Evolutionary conservation across 2,888 invertebrate species (phyloP), one percentile per base, ranked within the genome.

Genomic region (Sthenelais limicola): DNA sequence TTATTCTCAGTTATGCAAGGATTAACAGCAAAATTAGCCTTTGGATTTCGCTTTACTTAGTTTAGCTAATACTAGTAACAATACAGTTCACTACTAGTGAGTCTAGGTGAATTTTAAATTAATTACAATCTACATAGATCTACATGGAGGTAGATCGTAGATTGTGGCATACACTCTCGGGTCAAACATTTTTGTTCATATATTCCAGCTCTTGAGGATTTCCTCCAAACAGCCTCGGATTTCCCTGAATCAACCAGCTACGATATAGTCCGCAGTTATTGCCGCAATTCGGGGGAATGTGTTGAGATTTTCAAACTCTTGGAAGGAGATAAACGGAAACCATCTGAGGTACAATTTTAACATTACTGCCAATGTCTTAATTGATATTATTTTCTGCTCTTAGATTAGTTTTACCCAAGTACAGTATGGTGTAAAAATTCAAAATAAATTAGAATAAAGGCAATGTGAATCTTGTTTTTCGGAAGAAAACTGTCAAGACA

Each of bases 261-360:
- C 74, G 82, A 82, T 56, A 78, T 84, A 68, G 80, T 83, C 26
- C 76, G 71, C 9, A 77, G 77, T 4, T 84, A 80, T 62, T 80
- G 81, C 38, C 72, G 76, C 12, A 77, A 79, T 7, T 82, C 84
- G 0, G 75, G 77, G 49, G 82, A 83, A 73, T 83, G 82, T 71
- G 33, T 70, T 12, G 83, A 84, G 71, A 80, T 84, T 26, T 72
- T 83, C 9, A 74, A 79, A 28, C 67, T 84, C 15, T 73, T 84
- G 24, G 82, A 82, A 7, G 78, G 54, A 32, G 78, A 76, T 21
- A 77, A 73, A 49, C 74, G 80, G 49, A 83, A 82, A 68, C 75
- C 77, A 58, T 30, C 71, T 51, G 82, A 84, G 80, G 82, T 83
- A 76, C 7, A 52, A 28, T 71, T n/a, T n/a, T n/a, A n/a, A n/a